phyloP scores from a whole-genome alignment of 2,888 invertebrate genomes.

The Drosophila multiciliata region DNA sequence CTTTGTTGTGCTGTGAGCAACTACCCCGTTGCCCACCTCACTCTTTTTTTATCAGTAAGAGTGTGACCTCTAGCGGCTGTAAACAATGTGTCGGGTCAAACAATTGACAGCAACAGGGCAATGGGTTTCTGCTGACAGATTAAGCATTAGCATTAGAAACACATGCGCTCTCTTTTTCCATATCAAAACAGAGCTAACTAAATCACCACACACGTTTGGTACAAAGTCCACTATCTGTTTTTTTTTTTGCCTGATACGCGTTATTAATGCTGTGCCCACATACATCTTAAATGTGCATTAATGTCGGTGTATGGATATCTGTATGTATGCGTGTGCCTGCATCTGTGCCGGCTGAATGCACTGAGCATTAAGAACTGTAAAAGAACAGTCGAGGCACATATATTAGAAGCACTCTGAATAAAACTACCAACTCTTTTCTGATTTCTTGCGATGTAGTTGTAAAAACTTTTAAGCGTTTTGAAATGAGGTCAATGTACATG shows the following conservation, averaged over 20 bases:
- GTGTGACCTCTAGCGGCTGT: conserved; percentile 38
- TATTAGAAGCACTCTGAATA: background rate
- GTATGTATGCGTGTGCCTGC: background rate
- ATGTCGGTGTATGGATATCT: no score
- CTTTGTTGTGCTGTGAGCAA: background rate
- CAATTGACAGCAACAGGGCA: conserved; percentile 26
- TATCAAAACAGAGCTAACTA: background rate
- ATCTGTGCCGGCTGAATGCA: conserved; percentile 8
- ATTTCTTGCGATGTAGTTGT: background rate
- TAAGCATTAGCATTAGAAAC: background rate
- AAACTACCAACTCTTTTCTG: background rate
- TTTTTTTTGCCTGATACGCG: conserved; percentile 12
- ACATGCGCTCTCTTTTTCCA: conserved; percentile 45
- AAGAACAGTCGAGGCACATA: background rate
- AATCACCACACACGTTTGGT: conserved; percentile 15
- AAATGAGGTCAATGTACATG: background rate
- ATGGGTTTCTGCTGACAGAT: conserved; percentile 25
- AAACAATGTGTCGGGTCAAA: conserved; percentile 35
- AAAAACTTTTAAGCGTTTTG: background rate
- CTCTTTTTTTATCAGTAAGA: conserved; percentile 17
- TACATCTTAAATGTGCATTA: conserved; percentile 5
- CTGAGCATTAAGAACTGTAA: background rate
- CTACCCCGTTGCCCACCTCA: background rate
- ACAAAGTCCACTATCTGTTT: conserved; percentile 43
- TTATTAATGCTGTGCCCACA: conserved; percentile 17